Conservation (phyloP, 2,888 invertebrate species). For the Cinara cedri region DNA sequence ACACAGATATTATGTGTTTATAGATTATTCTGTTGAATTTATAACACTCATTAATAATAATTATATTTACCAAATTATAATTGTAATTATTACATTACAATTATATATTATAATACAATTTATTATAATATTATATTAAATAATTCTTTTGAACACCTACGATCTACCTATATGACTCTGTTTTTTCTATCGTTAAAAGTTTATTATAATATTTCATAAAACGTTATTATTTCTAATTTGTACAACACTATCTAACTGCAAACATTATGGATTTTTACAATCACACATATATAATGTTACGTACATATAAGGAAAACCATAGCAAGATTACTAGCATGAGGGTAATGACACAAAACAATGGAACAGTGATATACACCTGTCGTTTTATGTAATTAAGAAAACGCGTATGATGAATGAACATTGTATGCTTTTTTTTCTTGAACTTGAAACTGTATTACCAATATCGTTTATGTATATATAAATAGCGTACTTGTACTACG, state of each 20-base stretch:
- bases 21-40: too few relatives aligned
- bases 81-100: too few relatives aligned
- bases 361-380: slow-evolving; percentile 51
- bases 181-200: neutral
- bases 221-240: slow-evolving; percentile 1
- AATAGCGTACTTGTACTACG: too few relatives aligned
- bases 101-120: too few relatives aligned
- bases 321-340: slow-evolving; percentile 37
- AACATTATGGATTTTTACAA: slow-evolving; percentile 40
- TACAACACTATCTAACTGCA: slow-evolving; percentile 14
- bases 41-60: too few relatives aligned
- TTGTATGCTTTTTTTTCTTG: slow-evolving; percentile 26
- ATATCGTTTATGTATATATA: slow-evolving; percentile 11
- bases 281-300: slow-evolving; percentile 13
- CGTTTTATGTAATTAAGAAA: slow-evolving; percentile 53
- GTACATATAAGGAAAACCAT: slow-evolving; percentile 38
- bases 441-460: slow-evolving; percentile 12
- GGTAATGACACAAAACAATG: slow-evolving; percentile 55
- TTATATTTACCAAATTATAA: too few relatives aligned
- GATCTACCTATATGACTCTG: neutral
- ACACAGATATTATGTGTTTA: too few relatives aligned
- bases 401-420: slow-evolving; percentile 40
- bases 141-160: neutral
- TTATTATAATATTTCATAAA: neutral
- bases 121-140: neutral